Percentiles rank a stretch among this genome's conserved stretches.
phyloP scores from a whole-genome alignment of 2,888 invertebrate genomes.

The Deilephila porcellus region DNA sequence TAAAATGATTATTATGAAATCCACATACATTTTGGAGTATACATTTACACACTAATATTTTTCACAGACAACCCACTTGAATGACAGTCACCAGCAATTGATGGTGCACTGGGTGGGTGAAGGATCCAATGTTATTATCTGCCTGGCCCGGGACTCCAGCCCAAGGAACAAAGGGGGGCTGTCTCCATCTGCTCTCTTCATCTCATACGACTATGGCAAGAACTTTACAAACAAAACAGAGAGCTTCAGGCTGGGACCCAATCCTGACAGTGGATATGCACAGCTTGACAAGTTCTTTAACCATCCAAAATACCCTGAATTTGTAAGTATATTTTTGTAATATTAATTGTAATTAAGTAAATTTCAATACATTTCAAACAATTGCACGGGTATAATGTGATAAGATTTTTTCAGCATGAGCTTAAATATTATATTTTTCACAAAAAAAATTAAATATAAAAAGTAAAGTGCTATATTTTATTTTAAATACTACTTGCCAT shows the following conservation, averaged over 20 bases:
- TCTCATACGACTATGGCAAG: conserved; percentile 94
- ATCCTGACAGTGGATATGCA: conserved; percentile 84
- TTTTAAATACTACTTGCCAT: too few relatives aligned
- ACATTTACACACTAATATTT: conserved; percentile 29
- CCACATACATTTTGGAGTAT: not conserved
- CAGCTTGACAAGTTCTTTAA: conserved; percentile 93
- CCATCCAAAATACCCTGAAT: conserved; percentile 91
- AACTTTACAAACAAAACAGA: conserved; percentile 91
- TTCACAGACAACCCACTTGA: conserved; percentile 89
- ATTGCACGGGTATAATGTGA: too few relatives aligned
- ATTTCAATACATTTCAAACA: too few relatives aligned
- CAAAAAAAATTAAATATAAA: too few relatives aligned
- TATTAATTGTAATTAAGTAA: too few relatives aligned
- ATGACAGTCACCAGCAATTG: conserved; percentile 94
- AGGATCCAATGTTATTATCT: conserved; percentile 93
- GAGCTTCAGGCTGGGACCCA: conserved; percentile 84
- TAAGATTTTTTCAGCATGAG: too few relatives aligned
- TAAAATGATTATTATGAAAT: not conserved
- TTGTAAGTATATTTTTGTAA: conserved; percentile 85
- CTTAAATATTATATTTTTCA: too few relatives aligned
- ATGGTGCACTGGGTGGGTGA: conserved; percentile 97
- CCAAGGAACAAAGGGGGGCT: conserved; percentile 80
- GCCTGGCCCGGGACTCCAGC: conserved; percentile 90
- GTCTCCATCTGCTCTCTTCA: conserved; percentile 91
- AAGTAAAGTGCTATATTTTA: not conserved